Evolutionary conservation across 2,888 invertebrate species (phyloP).

Genomic region (Megamerina dolium): DNA sequence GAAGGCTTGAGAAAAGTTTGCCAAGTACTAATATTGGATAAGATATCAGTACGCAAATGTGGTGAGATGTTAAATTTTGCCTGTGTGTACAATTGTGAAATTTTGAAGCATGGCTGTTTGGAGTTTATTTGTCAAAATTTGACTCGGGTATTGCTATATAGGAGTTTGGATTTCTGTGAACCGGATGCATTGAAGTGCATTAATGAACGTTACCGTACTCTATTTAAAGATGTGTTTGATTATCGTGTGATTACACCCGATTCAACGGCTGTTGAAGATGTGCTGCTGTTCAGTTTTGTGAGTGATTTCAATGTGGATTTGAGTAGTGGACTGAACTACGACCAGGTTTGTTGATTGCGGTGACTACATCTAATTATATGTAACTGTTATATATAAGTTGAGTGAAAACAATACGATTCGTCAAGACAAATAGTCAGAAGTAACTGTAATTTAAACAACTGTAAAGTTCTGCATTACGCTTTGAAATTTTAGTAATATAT

Average conservation of each 20-base stretch:
- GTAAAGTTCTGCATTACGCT: too few relatives aligned
- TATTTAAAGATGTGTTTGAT: constrained; percentile 54
- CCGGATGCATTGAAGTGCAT: constrained; percentile 59
- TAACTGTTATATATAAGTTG: not conserved
- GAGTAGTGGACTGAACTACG: constrained; percentile 50
- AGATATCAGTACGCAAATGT: constrained; percentile 69
- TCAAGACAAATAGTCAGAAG: too few relatives aligned
- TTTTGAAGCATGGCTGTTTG: constrained; percentile 67
- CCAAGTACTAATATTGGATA: constrained; percentile 59
- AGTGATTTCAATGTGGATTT: constrained; percentile 52
- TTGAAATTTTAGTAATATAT: too few relatives aligned
- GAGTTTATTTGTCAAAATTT: constrained; percentile 74
- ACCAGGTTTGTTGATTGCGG: constrained; percentile 22
- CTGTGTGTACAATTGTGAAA: constrained; percentile 65
- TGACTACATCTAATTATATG: not conserved
- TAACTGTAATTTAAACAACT: too few relatives aligned
- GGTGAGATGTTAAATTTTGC: constrained; percentile 72
- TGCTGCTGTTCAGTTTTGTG: constrained; percentile 49
- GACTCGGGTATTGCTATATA: constrained; percentile 63
- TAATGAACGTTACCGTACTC: constrained; percentile 61
- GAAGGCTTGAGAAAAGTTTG: constrained; percentile 65
- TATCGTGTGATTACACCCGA: constrained; percentile 66
- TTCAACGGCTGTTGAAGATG: constrained; percentile 58
- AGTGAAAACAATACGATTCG: too few relatives aligned
- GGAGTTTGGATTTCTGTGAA: constrained; percentile 60